Base-by-base conservation (phyloP, 2,797 vertebrate species). In the Megalops cyprinoides region DNA sequence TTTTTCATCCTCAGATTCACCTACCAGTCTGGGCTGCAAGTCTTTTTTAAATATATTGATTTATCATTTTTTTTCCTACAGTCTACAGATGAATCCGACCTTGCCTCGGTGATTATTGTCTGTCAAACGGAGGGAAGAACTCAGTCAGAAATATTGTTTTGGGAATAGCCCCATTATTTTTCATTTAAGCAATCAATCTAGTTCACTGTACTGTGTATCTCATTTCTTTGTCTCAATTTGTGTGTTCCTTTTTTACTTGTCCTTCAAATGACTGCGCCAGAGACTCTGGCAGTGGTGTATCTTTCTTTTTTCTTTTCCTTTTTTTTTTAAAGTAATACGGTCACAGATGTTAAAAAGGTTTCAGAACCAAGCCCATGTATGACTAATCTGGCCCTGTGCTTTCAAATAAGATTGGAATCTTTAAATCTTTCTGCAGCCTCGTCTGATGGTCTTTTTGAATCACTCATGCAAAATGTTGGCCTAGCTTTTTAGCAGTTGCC, bases 301-400 rank as follows among this genome's bases (percentile, higher is more conserved):
- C 83, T 79, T 82, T 79, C n/a, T 79, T 74, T 77, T 86, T 84
- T 20, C 20, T 39, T n/a, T n/a, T n/a, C n/a, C n/a, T n/a, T 79
- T 81, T 78, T 78, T 77, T 78, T 86, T 85, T 87, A 90, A 89
- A 87, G 85, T 86, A 75, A 83, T 81, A 81, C 82, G 84, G 85
- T 83, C 86, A 90, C 90, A 93, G 85, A 91, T 92, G 92, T 90
- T 91, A 87, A 91, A 91, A 77, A 55, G 82, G 79, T 91, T 92
- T 86, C 67, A 77, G 84, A 88, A 42, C 86, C 46, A 84, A 86
- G 76, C 84, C 87, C 80, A 82, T 88, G 89, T 82, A 91, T 91
- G 88, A 92, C 85, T 87, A 84, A 89, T 90, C 87, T 86, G 82
- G 85, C 86, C 87, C 87, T 82, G 86, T 86, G 83, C 84, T 86